Conservation (phyloP, 2,797 vertebrate genomes). For the Coilia nasus region DNA sequence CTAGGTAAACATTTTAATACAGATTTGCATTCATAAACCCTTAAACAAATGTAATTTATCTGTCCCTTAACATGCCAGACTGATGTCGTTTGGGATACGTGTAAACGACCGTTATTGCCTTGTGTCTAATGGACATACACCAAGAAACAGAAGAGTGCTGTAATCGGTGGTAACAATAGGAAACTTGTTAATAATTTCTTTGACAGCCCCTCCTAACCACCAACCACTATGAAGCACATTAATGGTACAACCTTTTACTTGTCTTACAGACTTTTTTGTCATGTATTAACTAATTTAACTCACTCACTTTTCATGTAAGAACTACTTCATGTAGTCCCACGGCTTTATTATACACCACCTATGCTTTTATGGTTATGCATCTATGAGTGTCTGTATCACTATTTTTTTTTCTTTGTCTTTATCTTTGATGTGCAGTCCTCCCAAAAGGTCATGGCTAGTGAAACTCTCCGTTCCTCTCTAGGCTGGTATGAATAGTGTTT, state of each 20-base stretch:
- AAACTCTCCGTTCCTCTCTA: not conserved
- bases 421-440: not conserved
- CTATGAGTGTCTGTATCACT: not conserved
- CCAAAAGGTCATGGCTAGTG: constrained; percentile 5
- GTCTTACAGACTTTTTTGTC: not conserved
- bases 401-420: not conserved
- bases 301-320: not conserved
- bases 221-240: not conserved
- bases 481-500: not conserved
- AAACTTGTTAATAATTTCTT: not conserved
- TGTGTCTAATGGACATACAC: not conserved
- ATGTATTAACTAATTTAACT: not conserved
- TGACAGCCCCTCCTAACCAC: not conserved
- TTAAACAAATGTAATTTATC: too few species aligned
- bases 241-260: not conserved
- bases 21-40: too few species aligned
- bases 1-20: too few species aligned
- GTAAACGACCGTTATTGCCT: not conserved
- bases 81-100: not conserved
- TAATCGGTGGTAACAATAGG: not conserved
- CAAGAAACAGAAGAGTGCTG: not conserved
- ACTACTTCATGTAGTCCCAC: not conserved
- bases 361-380: not conserved
- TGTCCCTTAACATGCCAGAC: too few species aligned
- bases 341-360: not conserved